phyloP scores from a whole-genome alignment of 2,113 vertebrate species.

The Sphaerodactylus townsendi region DNA sequence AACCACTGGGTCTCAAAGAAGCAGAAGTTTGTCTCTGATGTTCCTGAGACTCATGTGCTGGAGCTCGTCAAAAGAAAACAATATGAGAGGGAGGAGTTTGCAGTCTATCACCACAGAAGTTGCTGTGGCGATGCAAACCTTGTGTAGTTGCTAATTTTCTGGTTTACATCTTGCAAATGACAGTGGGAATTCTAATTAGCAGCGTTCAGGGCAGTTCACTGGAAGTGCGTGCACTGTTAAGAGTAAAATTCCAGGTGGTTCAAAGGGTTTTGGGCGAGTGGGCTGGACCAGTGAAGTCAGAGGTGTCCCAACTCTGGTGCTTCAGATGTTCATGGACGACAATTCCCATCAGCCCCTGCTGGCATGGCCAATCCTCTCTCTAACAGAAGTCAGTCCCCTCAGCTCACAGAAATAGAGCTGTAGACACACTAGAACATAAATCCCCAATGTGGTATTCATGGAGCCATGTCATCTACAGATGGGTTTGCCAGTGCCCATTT shows the following conservation, averaged over 20 bases:
- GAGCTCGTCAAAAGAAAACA: not conserved
- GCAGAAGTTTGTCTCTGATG: not conserved
- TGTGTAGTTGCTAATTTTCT: conserved; percentile 52
- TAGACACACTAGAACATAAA: no score
- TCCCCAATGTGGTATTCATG: no score
- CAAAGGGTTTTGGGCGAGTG: not conserved
- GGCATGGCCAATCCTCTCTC: no score
- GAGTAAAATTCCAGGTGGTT: not conserved
- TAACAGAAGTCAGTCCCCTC: no score
- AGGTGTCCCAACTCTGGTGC: no score
- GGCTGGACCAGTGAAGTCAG: not conserved
- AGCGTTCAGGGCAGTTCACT: conserved; percentile 39
- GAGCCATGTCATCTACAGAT: no score
- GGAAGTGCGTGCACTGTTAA: conserved; percentile 33
- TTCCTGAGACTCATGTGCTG: not conserved
- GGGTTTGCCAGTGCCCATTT: no score
- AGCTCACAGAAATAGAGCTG: no score
- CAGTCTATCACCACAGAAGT: conserved; percentile 50
- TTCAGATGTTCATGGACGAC: no score
- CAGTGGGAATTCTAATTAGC: conserved; percentile 56
- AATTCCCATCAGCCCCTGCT: no score
- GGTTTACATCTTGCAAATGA: conserved; percentile 36
- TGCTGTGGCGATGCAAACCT: conserved; percentile 58
- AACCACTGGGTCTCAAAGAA: not conserved
- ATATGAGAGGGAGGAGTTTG: conserved; percentile 29